Evolutionary conservation across 2,113 vertebrate genomes (phyloP).

Genomic region (Urocolius indicus): DNA sequence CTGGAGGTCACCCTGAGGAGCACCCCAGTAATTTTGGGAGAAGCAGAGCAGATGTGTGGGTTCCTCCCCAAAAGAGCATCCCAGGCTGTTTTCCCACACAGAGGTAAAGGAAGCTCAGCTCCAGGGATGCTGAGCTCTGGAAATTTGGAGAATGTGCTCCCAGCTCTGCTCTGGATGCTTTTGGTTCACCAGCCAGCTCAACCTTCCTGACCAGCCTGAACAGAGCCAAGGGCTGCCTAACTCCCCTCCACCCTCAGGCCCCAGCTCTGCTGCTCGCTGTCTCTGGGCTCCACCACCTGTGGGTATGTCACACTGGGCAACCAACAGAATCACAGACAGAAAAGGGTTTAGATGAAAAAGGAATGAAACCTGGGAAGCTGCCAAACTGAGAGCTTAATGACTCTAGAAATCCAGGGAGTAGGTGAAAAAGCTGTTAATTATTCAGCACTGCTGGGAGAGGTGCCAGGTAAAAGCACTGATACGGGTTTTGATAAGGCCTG

Average conservation of each 20-base stretch:
- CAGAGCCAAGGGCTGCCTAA: not conserved
- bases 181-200: not conserved
- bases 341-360: conserved; percentile 1
- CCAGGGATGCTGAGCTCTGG: not conserved
- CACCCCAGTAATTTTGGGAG: not conserved
- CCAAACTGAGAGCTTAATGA: not conserved
- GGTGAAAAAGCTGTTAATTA: conserved; percentile 14
- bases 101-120: not conserved
- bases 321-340: not conserved
- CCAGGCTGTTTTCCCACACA: not conserved
- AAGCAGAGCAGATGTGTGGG: not conserved
- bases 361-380: not conserved
- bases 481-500: not conserved
- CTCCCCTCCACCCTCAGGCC: not conserved
- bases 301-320: not conserved
- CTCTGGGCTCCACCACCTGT: not conserved
- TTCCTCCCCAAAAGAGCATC: not conserved
- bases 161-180: not conserved
- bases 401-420: not conserved
- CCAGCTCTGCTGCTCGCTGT: not conserved
- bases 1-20: not conserved
- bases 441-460: not conserved
- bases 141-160: not conserved
- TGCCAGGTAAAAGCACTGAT: not conserved
- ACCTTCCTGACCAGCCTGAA: not conserved